A percentile compares a stretch with the other conserved stretches of the same genome.
These are phyloP conservation scores for Regulus satrapa DNA, from an alignment of 2,113 vertebrate genomes.

Conservation along the genomic window DNA sequence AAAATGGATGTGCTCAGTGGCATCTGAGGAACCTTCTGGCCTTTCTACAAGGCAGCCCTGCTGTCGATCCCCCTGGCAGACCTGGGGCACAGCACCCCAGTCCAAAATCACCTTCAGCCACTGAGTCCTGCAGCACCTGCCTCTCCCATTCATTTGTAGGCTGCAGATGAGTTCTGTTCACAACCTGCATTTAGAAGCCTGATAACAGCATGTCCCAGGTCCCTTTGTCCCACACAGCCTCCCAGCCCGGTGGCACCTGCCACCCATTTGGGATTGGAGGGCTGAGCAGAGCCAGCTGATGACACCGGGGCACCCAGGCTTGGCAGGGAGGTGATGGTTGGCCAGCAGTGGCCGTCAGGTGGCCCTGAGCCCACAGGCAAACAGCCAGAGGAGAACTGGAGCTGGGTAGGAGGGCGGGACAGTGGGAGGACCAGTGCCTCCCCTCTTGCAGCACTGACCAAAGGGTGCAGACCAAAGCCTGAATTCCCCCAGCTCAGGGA, in stretches of 20 bases:
- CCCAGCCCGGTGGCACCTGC: neutral
- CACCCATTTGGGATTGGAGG: neutral
- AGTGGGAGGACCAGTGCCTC: accelerated
- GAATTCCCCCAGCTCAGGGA: neutral
- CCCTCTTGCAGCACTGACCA: neutral
- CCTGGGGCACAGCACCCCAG: neutral
- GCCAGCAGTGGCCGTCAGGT: neutral
- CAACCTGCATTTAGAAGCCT: neutral
- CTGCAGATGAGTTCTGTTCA: neutral
- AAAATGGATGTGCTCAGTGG: neutral
- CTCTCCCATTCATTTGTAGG: neutral
- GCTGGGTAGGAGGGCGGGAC: accelerated
- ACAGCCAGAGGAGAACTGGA: neutral
- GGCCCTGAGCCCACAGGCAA: neutral
- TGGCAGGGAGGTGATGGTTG: neutral
- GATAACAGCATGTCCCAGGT: neutral
- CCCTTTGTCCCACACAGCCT: neutral
- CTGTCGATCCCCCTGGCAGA: neutral
- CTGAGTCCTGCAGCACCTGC: neutral
- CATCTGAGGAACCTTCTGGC: neutral
- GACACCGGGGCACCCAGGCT: accelerated
- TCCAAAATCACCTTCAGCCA: neutral
- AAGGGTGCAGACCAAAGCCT: neutral
- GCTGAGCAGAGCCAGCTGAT: neutral
- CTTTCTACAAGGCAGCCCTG: neutral